Evolutionary conservation across 2,888 invertebrate genomes (phyloP).

Genomic region (Keiferia lycopersicella): DNA sequence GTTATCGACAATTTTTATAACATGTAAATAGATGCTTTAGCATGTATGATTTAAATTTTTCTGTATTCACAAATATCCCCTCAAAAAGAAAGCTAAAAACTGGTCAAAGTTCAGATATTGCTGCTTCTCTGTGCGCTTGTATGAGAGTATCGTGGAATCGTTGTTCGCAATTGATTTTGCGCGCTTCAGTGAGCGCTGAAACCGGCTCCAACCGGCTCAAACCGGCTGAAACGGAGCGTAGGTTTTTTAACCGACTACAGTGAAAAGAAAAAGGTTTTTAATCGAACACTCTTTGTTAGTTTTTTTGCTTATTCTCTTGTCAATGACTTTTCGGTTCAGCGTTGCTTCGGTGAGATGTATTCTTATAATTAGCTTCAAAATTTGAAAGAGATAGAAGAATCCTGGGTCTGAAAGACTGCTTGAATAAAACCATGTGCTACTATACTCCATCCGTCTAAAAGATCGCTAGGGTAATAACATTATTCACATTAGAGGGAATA

Average conservation of each 20-base stretch:
- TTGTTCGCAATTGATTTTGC: slow-evolving; percentile 15
- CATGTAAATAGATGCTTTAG: too few species aligned
- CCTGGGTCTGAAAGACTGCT: too few species aligned
- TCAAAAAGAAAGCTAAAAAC: neutral
- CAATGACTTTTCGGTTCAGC: neutral
- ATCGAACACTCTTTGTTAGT: neutral
- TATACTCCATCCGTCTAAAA: too few species aligned
- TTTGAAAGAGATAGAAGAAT: too few species aligned
- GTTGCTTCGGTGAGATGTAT: too few species aligned
- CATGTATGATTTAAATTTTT: too few species aligned
- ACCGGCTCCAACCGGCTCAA: neutral
- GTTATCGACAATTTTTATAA: too few species aligned
- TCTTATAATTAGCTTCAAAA: too few species aligned
- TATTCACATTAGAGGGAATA: neutral
- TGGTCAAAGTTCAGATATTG: slow-evolving; percentile 2
- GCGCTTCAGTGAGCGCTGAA: neutral
- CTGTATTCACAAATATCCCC: too few species aligned
- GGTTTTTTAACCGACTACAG: neutral
- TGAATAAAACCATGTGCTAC: too few species aligned
- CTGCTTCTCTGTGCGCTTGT: neutral
- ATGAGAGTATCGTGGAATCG: neutral
- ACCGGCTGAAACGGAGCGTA: slow-evolving; percentile 10
- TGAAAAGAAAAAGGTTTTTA: neutral
- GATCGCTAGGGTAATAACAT: too few species aligned
- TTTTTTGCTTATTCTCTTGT: neutral